A percentile compares a stretch with the other conserved stretches of the same genome.
phyloP scores from a whole-genome alignment of 2,797 vertebrate species.

The Sebastes matsubarae region DNA sequence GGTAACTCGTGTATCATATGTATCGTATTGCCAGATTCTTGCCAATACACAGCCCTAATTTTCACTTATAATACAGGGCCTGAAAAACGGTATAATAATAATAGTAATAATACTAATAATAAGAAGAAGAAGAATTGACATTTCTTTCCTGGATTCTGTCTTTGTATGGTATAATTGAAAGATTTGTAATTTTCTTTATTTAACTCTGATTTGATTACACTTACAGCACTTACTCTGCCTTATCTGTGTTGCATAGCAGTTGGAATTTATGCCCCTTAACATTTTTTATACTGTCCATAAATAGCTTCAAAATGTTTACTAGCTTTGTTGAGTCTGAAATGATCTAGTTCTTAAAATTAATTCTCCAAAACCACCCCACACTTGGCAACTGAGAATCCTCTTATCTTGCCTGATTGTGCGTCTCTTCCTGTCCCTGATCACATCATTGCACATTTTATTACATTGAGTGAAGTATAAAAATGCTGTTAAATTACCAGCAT shows the following conservation, averaged over 20 bases:
- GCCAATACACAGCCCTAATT: background rate
- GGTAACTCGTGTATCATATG: too few relatives aligned
- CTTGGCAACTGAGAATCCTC: background rate
- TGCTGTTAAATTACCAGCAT: conserved; percentile 85
- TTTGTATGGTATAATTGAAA: too few relatives aligned
- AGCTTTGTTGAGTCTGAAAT: background rate
- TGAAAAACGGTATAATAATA: background rate
- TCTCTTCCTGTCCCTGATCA: background rate
- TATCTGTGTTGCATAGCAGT: background rate
- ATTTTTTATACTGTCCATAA: background rate
- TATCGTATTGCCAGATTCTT: too few relatives aligned
- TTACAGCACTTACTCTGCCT: background rate
- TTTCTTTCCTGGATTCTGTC: background rate
- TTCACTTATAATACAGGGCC: background rate
- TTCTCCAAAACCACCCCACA: background rate
- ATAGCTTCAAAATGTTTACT: background rate
- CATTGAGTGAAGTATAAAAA: background rate
- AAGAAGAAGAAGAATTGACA: too few relatives aligned
- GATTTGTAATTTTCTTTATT: background rate
- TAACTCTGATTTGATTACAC: background rate
- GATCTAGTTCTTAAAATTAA: background rate
- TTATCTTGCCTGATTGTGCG: background rate
- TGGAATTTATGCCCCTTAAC: background rate
- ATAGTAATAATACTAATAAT: too few relatives aligned
- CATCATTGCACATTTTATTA: background rate